Conservation (phyloP, 1,140 invertebrate genomes). For the Diorhabda sublineata region DNA sequence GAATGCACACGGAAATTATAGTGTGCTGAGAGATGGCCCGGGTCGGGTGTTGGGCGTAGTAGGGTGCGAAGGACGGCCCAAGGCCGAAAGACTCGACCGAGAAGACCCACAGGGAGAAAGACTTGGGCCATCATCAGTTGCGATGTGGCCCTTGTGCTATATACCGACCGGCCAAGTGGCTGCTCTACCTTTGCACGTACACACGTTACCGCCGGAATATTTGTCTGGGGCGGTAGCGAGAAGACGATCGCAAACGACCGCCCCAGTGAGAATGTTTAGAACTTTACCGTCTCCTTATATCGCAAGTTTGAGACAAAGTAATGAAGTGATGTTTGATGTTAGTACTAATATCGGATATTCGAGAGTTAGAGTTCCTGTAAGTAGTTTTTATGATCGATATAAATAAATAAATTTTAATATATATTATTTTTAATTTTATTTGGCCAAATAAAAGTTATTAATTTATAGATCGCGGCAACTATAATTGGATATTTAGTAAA, state of each 20-base stretch:
- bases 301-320: constrained; percentile 14
- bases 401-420: too few relatives aligned
- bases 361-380: constrained; percentile 9
- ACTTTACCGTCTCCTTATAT: constrained; percentile 46
- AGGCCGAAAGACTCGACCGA: constrained; percentile 37
- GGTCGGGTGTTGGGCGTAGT: constrained; percentile 15
- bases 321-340: neutral
- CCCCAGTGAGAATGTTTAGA: constrained; percentile 37
- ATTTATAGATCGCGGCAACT: too few relatives aligned
- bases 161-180: constrained; percentile 47
- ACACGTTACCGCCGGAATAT: constrained; percentile 48
- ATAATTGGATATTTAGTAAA: too few relatives aligned
- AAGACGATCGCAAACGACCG: constrained; percentile 27
- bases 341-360: neutral
- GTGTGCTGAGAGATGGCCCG: constrained; percentile 43
- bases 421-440: too few relatives aligned
- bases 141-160: constrained; percentile 46
- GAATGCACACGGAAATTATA: constrained; percentile 55
- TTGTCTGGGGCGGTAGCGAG: constrained; percentile 35
- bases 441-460: too few relatives aligned
- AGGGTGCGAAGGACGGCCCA: constrained; percentile 49
- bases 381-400: neutral
- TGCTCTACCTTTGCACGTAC: constrained; percentile 53
- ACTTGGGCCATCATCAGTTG: constrained; percentile 25
- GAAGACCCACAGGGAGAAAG: constrained; percentile 1